phyloP scores from a whole-genome alignment of 2,113 vertebrate species.

The Mixornis gularis region DNA sequence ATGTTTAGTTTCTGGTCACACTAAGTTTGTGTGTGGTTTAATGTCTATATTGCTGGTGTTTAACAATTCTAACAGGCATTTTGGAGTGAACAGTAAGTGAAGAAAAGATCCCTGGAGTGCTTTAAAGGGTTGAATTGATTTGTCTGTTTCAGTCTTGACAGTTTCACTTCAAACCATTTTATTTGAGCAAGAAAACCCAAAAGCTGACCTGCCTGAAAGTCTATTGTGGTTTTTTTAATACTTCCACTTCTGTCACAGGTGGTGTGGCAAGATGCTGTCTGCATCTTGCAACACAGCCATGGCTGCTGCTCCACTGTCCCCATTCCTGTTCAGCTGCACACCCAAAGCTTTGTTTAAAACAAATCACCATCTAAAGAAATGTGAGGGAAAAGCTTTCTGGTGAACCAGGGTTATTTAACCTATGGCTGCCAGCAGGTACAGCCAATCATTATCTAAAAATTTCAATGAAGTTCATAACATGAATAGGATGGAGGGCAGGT shows the following conservation, averaged over 20 bases:
- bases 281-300: not conserved
- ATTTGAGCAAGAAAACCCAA: not conserved
- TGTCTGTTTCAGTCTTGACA: slow-evolving; percentile 23
- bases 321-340: not conserved
- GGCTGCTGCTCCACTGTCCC: not conserved
- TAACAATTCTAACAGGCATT: not conserved
- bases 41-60: not conserved
- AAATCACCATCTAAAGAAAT: not conserved
- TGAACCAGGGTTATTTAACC: not conserved
- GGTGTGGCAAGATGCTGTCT: not conserved
- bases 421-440: not conserved
- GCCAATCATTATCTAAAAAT: not conserved
- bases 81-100: slow-evolving; percentile 26
- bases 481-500: not conserved
- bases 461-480: not conserved
- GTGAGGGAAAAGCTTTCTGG: not conserved
- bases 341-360: not conserved
- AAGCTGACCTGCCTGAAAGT: not conserved
- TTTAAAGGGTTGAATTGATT: slow-evolving; percentile 47
- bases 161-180: not conserved
- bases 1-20: not conserved
- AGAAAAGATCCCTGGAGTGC: slow-evolving; percentile 28
- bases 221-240: not conserved
- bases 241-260: not conserved
- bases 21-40: slow-evolving; percentile 6